Base-by-base conservation (phyloP, 2,113 vertebrate species). In the Oreotrochilus melanogaster region DNA sequence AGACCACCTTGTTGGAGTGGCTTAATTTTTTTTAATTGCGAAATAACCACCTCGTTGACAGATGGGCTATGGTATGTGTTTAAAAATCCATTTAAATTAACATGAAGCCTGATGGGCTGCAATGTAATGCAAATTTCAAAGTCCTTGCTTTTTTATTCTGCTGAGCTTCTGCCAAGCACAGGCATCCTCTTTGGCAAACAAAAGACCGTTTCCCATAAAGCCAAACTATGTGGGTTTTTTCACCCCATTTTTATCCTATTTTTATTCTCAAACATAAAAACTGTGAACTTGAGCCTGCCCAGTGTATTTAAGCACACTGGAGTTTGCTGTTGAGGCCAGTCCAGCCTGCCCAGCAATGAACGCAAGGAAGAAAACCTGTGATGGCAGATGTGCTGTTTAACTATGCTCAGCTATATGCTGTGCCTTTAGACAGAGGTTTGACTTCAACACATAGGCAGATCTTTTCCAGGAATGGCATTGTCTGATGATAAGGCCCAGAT, bases 71-170 rank as follows among this genome's bases (percentile, higher is more conserved):
- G 17, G 50, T 42, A 62, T 4, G 3, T 54, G 28, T 83, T 88
- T 86, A 73, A 78, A 96, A 92, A 88, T 39, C 58, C 33, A 74
- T 61, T 89, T 78, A 62, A 92, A 81, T 82, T 48, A 93, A 72
- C 37, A 66, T 69, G 28, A 66, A 95, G 86, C 92, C 88, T 90
- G 74, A 91, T 19, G 56, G 60, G 25, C 69, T 58, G 19, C 83
- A 92, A 82, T 76, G 64, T 58, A 88, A 93, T 73, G 67, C 33
- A 88, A 86, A 86, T 86, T 80, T 85, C 47, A 42, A 83, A 61
- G 78, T 18, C 74, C 93, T 87, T 57, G 22, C 50, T 89, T 57
- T 89, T 57, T 82, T 76, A 70, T 86, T 88, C 78, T 88, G 80
- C 45, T 90, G 61, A 84, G 58, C 33, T 90, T 92, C 58, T 84